Conservation (phyloP, 92 coral and sea anemone species). For the Nematostella vectensis region DNA sequence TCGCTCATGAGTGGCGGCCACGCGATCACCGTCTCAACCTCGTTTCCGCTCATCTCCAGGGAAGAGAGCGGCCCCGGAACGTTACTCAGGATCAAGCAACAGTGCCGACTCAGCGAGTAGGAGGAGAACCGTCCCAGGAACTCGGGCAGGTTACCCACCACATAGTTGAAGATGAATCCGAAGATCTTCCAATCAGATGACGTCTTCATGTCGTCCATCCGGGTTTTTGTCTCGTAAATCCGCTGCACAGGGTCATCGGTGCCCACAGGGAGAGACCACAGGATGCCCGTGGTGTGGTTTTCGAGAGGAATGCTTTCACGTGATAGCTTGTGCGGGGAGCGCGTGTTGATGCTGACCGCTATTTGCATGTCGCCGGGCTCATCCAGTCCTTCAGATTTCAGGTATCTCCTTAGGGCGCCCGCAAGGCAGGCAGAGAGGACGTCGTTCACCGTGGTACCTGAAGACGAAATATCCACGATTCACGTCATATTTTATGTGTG, state of each 20-base stretch:
- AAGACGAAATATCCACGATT: too few relatives aligned
- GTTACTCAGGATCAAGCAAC: constrained; percentile 85
- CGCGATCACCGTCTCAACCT: constrained; percentile 76
- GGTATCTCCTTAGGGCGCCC: constrained; percentile 85
- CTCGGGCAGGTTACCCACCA: constrained; percentile 80
- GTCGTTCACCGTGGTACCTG: constrained; percentile 92
- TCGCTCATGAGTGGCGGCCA: constrained; percentile 98
- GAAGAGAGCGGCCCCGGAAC: constrained; percentile 93
- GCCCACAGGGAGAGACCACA: constrained; percentile 80
- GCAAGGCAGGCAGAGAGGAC: constrained; percentile 87
- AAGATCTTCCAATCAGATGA: constrained; percentile 83
- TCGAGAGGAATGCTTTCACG: constrained; percentile 80
- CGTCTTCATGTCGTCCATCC: constrained; percentile 86
- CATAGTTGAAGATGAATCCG: constrained; percentile 62
- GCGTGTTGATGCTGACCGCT: constrained; percentile 80
- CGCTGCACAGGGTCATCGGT: constrained; percentile 57
- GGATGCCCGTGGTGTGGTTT: constrained; percentile 81
- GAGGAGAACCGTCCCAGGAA: constrained; percentile 74
- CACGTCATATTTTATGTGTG: too few relatives aligned
- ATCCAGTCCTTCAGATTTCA: constrained; percentile 59
- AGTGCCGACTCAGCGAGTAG: constrained; percentile 60
- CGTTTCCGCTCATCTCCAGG: constrained; percentile 66
- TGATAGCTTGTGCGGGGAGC: constrained; percentile 58
- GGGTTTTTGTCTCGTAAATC: constrained; percentile 71
- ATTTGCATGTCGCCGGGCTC: constrained; percentile 89